Evolutionary conservation across 2,797 vertebrate genomes (phyloP).

Genomic region (Ateles fusciceps): DNA sequence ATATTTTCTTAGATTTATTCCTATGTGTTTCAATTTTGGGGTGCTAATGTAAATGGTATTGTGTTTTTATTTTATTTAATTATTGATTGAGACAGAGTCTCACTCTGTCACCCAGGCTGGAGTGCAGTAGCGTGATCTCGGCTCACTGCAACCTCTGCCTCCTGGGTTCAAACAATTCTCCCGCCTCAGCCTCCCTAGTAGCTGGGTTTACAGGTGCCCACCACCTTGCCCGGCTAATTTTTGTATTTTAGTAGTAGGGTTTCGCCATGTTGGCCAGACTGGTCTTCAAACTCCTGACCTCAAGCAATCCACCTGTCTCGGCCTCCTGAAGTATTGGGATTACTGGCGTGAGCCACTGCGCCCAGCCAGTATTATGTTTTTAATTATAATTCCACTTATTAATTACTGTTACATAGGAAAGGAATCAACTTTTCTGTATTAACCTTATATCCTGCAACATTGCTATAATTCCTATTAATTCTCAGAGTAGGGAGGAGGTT

Average conservation of each 20-base stretch:
- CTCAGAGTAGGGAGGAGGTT: not conserved
- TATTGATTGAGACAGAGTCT: too few relatives aligned
- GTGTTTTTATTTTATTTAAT: not conserved
- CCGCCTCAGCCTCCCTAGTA: not conserved
- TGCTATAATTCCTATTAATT: not conserved
- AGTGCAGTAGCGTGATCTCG: not conserved
- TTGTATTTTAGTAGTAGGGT: not conserved
- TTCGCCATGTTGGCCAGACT: not conserved
- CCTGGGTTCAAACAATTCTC: not conserved
- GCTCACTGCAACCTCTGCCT: not conserved
- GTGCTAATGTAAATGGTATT: not conserved
- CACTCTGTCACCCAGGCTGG: not conserved
- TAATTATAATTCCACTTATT: not conserved
- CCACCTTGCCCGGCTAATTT: not conserved
- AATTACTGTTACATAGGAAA: not conserved
- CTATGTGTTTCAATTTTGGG: not conserved
- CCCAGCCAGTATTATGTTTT: not conserved
- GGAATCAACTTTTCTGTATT: not conserved
- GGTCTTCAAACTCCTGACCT: not conserved
- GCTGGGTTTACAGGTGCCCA: not conserved
- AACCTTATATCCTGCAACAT: not conserved
- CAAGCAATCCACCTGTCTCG: not conserved
- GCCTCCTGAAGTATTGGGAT: not conserved
- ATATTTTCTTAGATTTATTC: not conserved
- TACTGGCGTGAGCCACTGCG: not conserved